Percentiles rank a stretch among this genome's conserved stretches.
Conservation (phyloP, 2,888 invertebrate species). For the Phortica magna region DNA sequence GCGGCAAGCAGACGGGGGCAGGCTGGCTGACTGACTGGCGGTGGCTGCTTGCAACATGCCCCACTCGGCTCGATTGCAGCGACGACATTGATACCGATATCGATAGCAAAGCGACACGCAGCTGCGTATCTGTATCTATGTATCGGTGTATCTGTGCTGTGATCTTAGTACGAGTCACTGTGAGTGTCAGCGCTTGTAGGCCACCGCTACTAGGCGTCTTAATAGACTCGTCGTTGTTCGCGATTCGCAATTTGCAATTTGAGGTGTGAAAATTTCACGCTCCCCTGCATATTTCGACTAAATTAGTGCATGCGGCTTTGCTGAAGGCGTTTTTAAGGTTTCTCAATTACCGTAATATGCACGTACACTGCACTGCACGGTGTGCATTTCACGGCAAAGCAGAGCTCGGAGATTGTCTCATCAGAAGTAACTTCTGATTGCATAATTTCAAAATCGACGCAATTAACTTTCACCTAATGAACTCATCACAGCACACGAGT, state of each 20-base stretch:
- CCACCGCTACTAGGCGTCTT: slow-evolving; percentile 41
- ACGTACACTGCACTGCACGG: neutral
- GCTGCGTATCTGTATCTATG: slow-evolving; percentile 53
- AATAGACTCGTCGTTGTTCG: slow-evolving; percentile 64
- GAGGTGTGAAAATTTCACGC: slow-evolving; percentile 71
- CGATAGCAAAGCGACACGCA: slow-evolving; percentile 51
- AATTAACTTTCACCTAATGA: slow-evolving; percentile 55
- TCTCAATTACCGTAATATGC: slow-evolving; percentile 69
- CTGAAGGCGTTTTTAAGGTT: slow-evolving; percentile 55
- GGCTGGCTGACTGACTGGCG: neutral
- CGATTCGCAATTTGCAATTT: slow-evolving; percentile 44
- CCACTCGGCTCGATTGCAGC: neutral
- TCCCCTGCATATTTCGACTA: slow-evolving; percentile 69
- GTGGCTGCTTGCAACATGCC: neutral
- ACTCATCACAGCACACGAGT: slow-evolving; percentile 50
- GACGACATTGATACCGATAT: slow-evolving; percentile 24
- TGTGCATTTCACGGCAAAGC: neutral
- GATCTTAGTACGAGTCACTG: neutral
- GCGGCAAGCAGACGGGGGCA: neutral
- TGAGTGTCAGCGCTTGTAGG: neutral
- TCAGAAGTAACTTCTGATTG: no score
- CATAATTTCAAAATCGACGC: slow-evolving; percentile 12
- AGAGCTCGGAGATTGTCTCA: no score
- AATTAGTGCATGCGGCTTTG: slow-evolving; percentile 57
- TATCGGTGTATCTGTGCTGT: slow-evolving; percentile 34